Evolutionary conservation across 2,113 vertebrate species (phyloP).

Genomic region (Ochotona curzoniae): DNA sequence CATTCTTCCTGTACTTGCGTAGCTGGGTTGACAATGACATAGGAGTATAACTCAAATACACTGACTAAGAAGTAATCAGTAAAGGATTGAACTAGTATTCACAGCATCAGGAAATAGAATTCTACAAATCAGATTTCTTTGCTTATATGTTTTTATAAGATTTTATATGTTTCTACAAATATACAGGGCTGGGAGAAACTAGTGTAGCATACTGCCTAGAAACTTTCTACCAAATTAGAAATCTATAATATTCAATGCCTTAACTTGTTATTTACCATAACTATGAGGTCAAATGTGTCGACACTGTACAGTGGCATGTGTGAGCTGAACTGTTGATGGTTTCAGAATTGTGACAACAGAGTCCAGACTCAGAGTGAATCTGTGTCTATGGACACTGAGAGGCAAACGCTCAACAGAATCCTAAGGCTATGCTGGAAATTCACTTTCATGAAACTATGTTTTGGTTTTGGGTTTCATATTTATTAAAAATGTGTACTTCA

Average conservation of each 20-base stretch:
- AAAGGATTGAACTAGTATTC: conserved; percentile 46
- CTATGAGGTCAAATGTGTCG: neutral
- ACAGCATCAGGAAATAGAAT: conserved; percentile 20
- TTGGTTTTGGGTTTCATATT: neutral
- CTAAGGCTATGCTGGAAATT: neutral
- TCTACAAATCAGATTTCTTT: conserved; percentile 63
- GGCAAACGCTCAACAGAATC: neutral
- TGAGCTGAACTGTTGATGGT: neutral
- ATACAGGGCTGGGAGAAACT: neutral
- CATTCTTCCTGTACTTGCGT: conserved; percentile 28
- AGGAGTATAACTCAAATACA: conserved; percentile 37
- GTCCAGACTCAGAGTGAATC: neutral
- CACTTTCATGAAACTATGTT: neutral
- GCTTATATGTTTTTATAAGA: conserved; percentile 63
- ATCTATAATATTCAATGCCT: neutral
- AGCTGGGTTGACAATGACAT: conserved; percentile 4
- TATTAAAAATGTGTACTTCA: neutral
- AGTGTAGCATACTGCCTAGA: neutral
- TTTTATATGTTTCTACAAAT: conserved; percentile 30
- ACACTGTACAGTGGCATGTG: neutral
- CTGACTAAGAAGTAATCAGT: conserved; percentile 56
- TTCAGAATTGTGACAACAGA: conserved; percentile 30
- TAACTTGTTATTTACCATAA: neutral
- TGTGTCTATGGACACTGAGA: neutral
- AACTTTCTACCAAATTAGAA: conserved; percentile 24